A percentile compares a stretch with the other conserved stretches of the same genome.
These are phyloP conservation scores for Micrasema longulum DNA, from an alignment of 1,140 invertebrate genomes.

Conservation along the genomic window DNA sequence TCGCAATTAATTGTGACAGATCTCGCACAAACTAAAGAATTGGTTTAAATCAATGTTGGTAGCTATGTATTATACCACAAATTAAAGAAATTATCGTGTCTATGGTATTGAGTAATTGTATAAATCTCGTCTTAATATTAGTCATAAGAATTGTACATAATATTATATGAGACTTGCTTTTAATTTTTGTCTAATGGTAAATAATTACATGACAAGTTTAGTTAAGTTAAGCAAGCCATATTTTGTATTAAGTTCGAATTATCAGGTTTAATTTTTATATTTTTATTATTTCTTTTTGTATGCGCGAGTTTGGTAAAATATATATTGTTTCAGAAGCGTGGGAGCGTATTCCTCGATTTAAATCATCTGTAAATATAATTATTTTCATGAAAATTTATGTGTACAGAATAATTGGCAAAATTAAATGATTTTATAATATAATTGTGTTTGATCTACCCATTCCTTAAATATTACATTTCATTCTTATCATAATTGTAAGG, in stretches of 20 bases:
- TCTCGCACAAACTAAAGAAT: slow-evolving; percentile 43
- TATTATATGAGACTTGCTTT: slow-evolving; percentile 43
- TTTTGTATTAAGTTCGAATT: slow-evolving; percentile 45
- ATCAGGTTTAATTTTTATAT: slow-evolving; percentile 43
- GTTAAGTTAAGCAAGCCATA: slow-evolving; percentile 52
- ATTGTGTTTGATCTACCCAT: no score
- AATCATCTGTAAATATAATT: slow-evolving; percentile 53
- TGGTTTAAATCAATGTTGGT: slow-evolving; percentile 22
- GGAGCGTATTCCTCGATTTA: slow-evolving; percentile 46
- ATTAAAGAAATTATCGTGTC: slow-evolving; percentile 41
- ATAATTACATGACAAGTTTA: slow-evolving; percentile 44
- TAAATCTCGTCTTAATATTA: slow-evolving; percentile 41
- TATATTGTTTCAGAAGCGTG: slow-evolving; percentile 43
- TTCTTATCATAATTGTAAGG: no score
- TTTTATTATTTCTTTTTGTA: slow-evolving; percentile 47
- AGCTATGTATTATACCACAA: slow-evolving; percentile 37
- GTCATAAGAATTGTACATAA: slow-evolving; percentile 43
- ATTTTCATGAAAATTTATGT: slow-evolving; percentile 52
- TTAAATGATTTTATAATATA: slow-evolving; percentile 56
- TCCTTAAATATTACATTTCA: no score
- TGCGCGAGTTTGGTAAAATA: slow-evolving; percentile 37
- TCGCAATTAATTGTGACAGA: slow-evolving; percentile 20
- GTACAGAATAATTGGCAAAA: slow-evolving; percentile 54
- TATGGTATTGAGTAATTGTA: slow-evolving; percentile 43
- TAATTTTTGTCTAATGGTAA: slow-evolving; percentile 46